Percentiles rank a stretch among this genome's conserved stretches.
Evolutionary conservation across 2,797 vertebrate species (phyloP).

Genomic region (Echiichthys vipera): DNA sequence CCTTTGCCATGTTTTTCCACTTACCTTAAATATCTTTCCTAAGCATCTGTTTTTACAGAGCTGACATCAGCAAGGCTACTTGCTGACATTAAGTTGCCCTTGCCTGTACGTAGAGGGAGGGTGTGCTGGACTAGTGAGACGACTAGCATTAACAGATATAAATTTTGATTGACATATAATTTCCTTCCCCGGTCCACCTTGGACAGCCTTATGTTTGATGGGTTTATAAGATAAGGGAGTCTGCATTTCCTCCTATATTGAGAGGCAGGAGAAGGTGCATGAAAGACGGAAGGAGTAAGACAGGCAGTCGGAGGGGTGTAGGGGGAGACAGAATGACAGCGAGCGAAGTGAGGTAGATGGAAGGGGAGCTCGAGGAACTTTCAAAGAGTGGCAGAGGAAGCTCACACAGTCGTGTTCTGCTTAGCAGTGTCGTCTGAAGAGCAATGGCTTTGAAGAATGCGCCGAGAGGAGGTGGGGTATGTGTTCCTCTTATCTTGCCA

Average conservation of each 20-base stretch:
- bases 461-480: constrained; percentile 61
- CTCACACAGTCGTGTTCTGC: constrained; percentile 63
- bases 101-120: constrained; percentile 55
- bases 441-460: constrained; percentile 74
- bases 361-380: constrained; percentile 73
- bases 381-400: constrained; percentile 78
- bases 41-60: constrained; percentile 32
- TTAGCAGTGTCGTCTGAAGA: constrained; percentile 76
- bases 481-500: constrained; percentile 73
- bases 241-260: constrained; percentile 59
- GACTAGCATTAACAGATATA: constrained; percentile 77
- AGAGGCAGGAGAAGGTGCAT: constrained; percentile 48
- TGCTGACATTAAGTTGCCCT: constrained; percentile 71
- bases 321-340: constrained; percentile 52
- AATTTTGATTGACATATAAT: constrained; percentile 84
- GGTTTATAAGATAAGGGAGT: constrained; percentile 80
- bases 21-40: constrained; percentile 8
- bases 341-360: constrained; percentile 58
- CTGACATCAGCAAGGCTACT: constrained; percentile 45
- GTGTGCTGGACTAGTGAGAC: constrained; percentile 43
- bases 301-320: constrained; percentile 22
- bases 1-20: not conserved
- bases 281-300: constrained; percentile 48
- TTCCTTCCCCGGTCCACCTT: constrained; percentile 75
- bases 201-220: constrained; percentile 78